Base-by-base conservation (phyloP, 1,140 invertebrate genomes). In the Phymorhynchus buccinoides region DNA sequence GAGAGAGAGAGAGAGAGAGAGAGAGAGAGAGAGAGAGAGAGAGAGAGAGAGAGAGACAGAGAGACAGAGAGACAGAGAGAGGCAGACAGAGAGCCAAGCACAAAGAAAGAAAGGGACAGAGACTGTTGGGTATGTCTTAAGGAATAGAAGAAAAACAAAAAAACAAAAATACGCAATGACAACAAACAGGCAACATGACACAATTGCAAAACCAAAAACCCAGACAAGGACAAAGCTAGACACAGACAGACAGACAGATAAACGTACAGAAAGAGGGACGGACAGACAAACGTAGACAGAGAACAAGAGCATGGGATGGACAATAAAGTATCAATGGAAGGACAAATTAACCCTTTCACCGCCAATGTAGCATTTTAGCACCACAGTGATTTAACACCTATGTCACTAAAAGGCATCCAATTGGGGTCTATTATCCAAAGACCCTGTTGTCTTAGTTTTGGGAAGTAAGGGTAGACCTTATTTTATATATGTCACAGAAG, bases 1-100 rank as follows among this genome's bases (percentile, higher is more conserved):
- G 35, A 37, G 6, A 73, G 35, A 73, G 7, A 73, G n/a, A 32
- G 7, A 73, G 68, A 73, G 7, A 73, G 68, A 73, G 7, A 48
- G 7, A 73, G 68, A 73, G 68, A 73, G 7, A 73, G 68, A 73
- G 68, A 48, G 7, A 73, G 68, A 73, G 68, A 73, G 35, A 37
- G 6, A 37, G 68, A 37, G 68, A 73, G 35, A 73, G 35, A n/a
- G n/a, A n/a, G n/a, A n/a, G n/a, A 27, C 12, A 2, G 48, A 14
- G 48, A 52, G 22, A 14, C 48, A 52, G 22, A 14, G 48, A 52
- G 48, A 52, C 48, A 14, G 48, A 52, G 44, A 48, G 18, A n/a
- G n/a, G n/a, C n/a, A n/a, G n/a, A n/a, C n/a, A n/a, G n/a, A n/a
- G 44, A 48, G 44, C 18, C 6, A 18, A 48, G 18, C 44, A 48